These are phyloP conservation scores for Epizoanthus scotinus DNA, from an alignment of 92 coral and sea anemone genomes.

Conservation along the genomic window DNA sequence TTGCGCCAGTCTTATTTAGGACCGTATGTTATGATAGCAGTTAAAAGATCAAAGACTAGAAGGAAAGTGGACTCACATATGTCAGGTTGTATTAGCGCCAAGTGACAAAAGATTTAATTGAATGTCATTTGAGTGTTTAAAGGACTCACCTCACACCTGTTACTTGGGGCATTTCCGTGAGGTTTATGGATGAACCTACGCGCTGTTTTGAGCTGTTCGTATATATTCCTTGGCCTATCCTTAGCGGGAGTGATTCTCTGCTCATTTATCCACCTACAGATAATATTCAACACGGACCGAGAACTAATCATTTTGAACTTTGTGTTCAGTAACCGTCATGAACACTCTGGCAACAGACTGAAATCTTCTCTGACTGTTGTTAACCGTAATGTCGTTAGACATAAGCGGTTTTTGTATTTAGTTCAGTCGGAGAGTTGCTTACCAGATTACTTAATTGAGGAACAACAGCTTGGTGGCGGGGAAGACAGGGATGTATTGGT, in stretches of 20 bases:
- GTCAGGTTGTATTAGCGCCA: not conserved
- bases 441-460: slow-evolving; percentile 55
- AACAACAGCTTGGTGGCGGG: slow-evolving; percentile 52
- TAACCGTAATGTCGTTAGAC: not conserved
- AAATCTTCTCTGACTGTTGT: not conserved
- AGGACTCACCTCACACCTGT: no score
- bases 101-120: no score
- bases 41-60: slow-evolving; percentile 7
- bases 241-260: slow-evolving; percentile 8
- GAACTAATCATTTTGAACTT: slow-evolving; percentile 18
- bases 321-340: not conserved
- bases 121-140: not conserved
- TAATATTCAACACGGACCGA: slow-evolving; percentile 16
- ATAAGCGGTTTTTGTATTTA: slow-evolving; percentile 59
- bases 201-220: not conserved
- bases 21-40: not conserved
- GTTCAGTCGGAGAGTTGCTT: slow-evolving; percentile 87
- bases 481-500: slow-evolving; percentile 68
- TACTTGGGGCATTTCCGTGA: not conserved
- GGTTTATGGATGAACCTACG: no score
- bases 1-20: not conserved
- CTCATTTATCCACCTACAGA: slow-evolving; percentile 25
- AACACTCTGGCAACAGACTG: not conserved
- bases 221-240: slow-evolving; percentile 8
- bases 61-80: not conserved